Evolutionary conservation across 2,113 vertebrate species (phyloP), one percentile per base, ranked within the genome.

Genomic region (Melanerpes aurifrons): DNA sequence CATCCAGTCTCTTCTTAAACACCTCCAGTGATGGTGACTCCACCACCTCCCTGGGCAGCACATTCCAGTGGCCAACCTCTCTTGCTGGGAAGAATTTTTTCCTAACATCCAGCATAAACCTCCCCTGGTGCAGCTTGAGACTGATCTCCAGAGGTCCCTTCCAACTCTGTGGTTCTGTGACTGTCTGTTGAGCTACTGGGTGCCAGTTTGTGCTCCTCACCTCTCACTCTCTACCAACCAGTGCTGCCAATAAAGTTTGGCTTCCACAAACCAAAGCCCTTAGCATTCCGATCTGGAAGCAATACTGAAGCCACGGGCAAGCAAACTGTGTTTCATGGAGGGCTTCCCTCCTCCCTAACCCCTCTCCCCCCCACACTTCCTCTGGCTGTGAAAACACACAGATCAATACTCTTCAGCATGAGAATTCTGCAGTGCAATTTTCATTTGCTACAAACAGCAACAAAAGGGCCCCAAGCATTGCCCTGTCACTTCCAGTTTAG

Each of bases 401-500:
- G 97, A 98, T 98, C 97, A 90, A 98, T 98, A 98, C 80, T 96
- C 96, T 93, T 96, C 95, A 91, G 95, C 78, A 96, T 53, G 94
- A 98, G 96, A 96, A 97, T 97, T 97, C 82, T 87, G 76, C 87
- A 95, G 94, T 4, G 24, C 98, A 97, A 98, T 97, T 98, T 98
- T 98, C 97, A 98, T 98, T 98, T 97, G 91, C 97, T 97, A 93
- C 97, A 97, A 98, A 98, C 94, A 97, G 96, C 89, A 96, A 95
- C 90, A 97, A 97, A 98, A 98, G 94, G 94, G 96, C 98, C 98
- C 92, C 93, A 96, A 98, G 98, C 98, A 93, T 37, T 37, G 89
- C 90, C 89, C 97, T 98, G 98, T 98, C 98, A 98, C 94, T 98
- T 98, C 88, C 66, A 92, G 97, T 98, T 98, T 98, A 96, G 96